These are phyloP conservation scores for Desmodus rotundus DNA, from an alignment of 2,113 vertebrate species.

Conservation along the genomic window DNA sequence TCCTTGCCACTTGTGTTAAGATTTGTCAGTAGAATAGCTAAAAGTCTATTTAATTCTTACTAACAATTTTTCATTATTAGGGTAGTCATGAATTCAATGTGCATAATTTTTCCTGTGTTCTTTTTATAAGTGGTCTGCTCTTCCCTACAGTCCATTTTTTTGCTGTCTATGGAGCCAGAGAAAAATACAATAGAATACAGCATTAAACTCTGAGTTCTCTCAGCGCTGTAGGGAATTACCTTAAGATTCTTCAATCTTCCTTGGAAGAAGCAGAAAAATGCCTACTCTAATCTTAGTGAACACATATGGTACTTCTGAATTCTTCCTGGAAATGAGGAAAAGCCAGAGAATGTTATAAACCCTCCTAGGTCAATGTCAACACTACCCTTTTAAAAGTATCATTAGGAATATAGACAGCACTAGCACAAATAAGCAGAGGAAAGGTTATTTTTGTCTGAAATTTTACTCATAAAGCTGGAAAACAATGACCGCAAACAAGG, in stretches of 20 bases:
- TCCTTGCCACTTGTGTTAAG: neutral
- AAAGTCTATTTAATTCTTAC: neutral
- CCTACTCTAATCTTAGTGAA: neutral
- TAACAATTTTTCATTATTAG: neutral
- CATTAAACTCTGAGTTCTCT: neutral
- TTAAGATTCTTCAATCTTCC: neutral
- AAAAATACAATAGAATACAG: neutral
- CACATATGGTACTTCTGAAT: neutral
- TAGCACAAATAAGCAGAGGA: neutral
- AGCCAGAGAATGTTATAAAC: neutral
- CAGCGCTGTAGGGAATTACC: neutral
- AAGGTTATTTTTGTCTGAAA: neutral
- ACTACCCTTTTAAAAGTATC: neutral
- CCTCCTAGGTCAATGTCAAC: neutral
- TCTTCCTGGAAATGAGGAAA: neutral
- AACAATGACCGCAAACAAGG: neutral
- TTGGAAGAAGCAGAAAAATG: neutral
- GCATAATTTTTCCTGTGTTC: neutral
- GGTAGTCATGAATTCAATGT: neutral
- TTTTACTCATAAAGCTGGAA: neutral
- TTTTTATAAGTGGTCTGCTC: neutral
- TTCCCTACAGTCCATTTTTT: neutral
- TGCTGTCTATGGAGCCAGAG: neutral
- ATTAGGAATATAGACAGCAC: neutral
- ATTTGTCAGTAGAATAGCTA: neutral